phyloP scores from a whole-genome alignment of 2,888 invertebrate genomes.

The Athalia cordata region DNA sequence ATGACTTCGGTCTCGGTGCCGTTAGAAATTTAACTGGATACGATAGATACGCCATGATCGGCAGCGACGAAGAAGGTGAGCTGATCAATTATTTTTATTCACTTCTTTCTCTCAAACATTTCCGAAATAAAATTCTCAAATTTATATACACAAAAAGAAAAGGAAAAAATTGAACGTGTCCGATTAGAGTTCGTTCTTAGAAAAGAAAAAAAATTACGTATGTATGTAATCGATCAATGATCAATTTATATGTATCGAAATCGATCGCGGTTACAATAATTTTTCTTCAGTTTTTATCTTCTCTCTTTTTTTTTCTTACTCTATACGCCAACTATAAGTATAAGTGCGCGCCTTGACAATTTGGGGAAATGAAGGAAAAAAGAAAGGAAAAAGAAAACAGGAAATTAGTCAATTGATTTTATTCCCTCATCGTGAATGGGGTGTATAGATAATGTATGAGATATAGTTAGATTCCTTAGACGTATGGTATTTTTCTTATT shows the following conservation, averaged over 20 bases:
- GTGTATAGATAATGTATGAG: too few relatives aligned
- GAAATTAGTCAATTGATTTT: too few relatives aligned
- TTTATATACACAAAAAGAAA: too few relatives aligned
- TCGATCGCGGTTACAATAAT: neutral
- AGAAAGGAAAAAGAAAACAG: too few relatives aligned
- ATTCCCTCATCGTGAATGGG: too few relatives aligned
- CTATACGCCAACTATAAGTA: neutral
- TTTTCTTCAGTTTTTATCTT: neutral
- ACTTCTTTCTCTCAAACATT: neutral
- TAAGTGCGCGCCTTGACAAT: neutral
- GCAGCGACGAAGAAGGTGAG: slow-evolving; percentile 94
- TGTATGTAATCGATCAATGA: slow-evolving; percentile 11
- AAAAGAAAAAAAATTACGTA: too few relatives aligned
- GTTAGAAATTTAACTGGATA: slow-evolving; percentile 93
- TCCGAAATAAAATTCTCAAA: too few relatives aligned
- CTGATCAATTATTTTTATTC: slow-evolving; percentile 39
- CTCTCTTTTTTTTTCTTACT: neutral
- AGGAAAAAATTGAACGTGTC: too few relatives aligned
- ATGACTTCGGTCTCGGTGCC: slow-evolving; percentile 95
- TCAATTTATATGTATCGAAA: slow-evolving; percentile 25
- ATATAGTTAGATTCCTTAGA: too few relatives aligned
- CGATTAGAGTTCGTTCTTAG: too few relatives aligned
- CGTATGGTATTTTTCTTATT: too few relatives aligned
- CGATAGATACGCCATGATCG: slow-evolving; percentile 96
- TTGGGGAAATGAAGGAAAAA: too few relatives aligned